Percentiles rank a stretch among this genome's conserved stretches.
Conservation (phyloP, 2,113 vertebrate species). For the Antennarius striatus region DNA sequence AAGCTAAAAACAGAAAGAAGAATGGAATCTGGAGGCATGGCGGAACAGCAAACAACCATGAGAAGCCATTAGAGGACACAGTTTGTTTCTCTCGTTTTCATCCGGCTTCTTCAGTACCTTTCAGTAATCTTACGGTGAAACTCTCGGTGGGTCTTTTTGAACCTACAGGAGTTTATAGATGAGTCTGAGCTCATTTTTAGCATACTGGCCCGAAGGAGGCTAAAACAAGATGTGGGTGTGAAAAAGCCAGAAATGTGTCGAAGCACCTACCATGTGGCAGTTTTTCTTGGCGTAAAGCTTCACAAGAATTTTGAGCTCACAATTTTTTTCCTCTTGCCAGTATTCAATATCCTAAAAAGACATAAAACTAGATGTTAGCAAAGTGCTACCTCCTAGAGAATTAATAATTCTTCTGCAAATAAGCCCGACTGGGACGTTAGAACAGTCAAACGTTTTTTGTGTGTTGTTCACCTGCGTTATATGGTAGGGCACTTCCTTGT, state of each 20-base stretch:
- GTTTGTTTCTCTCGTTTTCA: not conserved
- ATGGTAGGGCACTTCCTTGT: constrained; percentile 90
- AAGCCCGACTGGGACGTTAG: not conserved
- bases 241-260: not conserved
- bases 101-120: no score
- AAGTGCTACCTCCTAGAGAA: not conserved
- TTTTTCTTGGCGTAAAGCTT: constrained; percentile 86
- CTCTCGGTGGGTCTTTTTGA: no score
- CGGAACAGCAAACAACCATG: not conserved
- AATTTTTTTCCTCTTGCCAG: constrained; percentile 85
- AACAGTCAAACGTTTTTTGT: no score
- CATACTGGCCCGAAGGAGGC: no score
- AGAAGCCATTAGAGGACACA: constrained; percentile 17
- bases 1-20: constrained; percentile 42
- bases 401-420: not conserved
- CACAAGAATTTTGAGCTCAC: constrained; percentile 84
- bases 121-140: no score
- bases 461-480: constrained; percentile 84
- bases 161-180: no score
- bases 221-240: no score
- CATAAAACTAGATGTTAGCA: constrained; percentile 1
- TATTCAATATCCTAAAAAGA: constrained; percentile 80
- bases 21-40: not conserved
- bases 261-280: constrained; percentile 85
- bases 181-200: no score